These are phyloP conservation scores for Toxotes chatareus DNA, from an alignment of 2,113 vertebrate genomes.

Conservation along the genomic window DNA sequence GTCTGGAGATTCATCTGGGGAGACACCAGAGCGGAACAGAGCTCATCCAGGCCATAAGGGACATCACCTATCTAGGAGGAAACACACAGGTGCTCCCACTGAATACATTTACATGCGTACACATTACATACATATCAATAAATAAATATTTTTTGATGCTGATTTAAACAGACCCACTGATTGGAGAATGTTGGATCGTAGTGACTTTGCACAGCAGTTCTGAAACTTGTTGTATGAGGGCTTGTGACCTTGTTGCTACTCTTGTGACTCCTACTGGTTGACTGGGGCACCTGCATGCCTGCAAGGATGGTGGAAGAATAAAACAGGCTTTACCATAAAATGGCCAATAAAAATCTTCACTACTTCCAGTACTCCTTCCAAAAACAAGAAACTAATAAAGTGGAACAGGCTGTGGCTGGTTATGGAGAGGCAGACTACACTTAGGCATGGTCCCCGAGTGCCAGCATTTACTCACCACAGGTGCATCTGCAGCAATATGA, in stretches of 20 bases:
- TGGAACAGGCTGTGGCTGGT: not conserved
- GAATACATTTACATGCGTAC: too few relatives aligned
- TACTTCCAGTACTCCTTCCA: not conserved
- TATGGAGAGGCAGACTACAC: constrained; percentile 1
- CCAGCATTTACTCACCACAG: not conserved
- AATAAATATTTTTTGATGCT: not conserved
- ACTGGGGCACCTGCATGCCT: not conserved
- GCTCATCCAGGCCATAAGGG: constrained; percentile 80
- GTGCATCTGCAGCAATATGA: constrained; percentile 20
- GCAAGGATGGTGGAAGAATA: not conserved
- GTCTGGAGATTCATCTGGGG: constrained; percentile 85
- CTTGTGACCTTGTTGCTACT: not conserved
- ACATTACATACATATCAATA: too few relatives aligned
- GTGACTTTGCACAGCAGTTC: too few relatives aligned
- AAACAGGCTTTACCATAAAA: not conserved
- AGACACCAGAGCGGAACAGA: constrained; percentile 74
- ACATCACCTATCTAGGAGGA: constrained; percentile 85
- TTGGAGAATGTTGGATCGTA: too few relatives aligned
- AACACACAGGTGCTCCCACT: constrained; percentile 86
- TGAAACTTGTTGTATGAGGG: not conserved
- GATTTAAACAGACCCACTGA: too few relatives aligned
- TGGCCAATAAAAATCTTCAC: not conserved
- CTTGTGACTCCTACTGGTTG: not conserved
- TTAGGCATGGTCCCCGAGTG: not conserved
- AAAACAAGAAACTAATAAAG: constrained; percentile 24